A percentile compares a stretch with the other conserved stretches of the same genome.
Conservation (phyloP, 2,113 vertebrate species). For the Trogon surrucura region DNA sequence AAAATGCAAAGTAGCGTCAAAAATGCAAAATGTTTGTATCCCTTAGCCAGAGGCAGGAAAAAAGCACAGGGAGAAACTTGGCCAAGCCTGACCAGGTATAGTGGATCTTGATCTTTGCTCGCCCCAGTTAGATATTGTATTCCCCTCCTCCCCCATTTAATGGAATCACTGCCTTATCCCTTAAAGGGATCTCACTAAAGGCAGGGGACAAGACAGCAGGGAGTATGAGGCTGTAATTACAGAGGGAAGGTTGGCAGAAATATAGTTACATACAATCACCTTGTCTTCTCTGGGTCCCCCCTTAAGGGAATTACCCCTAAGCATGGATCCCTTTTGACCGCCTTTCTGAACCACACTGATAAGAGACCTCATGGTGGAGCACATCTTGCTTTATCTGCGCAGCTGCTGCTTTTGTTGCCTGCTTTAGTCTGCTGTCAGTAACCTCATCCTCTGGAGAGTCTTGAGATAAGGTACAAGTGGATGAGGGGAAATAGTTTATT, state of each 20-base stretch:
- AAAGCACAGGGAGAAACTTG: background rate
- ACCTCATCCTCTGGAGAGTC: background rate
- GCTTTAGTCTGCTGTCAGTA: background rate
- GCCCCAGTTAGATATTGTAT: background rate
- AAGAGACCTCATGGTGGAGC: background rate
- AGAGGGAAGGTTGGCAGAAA: background rate
- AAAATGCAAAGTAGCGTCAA: conserved; percentile 2
- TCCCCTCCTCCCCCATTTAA: background rate
- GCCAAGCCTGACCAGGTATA: background rate
- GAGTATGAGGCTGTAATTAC: conserved; percentile 43
- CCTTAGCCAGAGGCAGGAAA: background rate
- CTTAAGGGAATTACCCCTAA: conserved; percentile 20
- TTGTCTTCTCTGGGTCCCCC: conserved; percentile 2
- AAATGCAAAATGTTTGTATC: background rate
- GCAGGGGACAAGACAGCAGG: conserved; percentile 43
- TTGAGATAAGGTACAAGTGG: background rate
- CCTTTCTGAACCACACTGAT: conserved; percentile 7
- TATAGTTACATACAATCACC: background rate
- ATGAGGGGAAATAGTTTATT: background rate
- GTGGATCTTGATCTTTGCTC: conserved; percentile 52
- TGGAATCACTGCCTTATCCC: background rate
- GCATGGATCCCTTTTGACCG: background rate
- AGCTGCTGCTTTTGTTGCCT: background rate
- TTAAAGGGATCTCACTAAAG: conserved; percentile 52
- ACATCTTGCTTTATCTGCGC: background rate